phyloP scores from a whole-genome alignment of 1,140 invertebrate genomes.

The Maniola jurtina region DNA sequence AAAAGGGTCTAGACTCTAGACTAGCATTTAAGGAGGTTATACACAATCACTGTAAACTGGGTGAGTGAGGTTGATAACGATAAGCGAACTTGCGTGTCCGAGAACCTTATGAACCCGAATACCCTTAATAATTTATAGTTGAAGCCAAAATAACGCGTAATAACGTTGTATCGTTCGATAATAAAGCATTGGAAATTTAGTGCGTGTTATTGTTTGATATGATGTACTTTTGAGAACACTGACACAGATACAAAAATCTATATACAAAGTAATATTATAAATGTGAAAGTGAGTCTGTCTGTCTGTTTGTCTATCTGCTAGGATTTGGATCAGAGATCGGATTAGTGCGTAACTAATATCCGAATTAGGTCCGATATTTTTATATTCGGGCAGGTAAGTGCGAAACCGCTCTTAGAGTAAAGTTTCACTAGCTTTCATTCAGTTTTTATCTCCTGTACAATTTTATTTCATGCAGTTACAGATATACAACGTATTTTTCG shows the following conservation, averaged over 20 bases:
- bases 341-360: too few species aligned
- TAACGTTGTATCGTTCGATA: conserved; percentile 2
- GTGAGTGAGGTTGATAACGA: conserved; percentile 51
- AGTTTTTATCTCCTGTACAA: too few species aligned
- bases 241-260: neutral
- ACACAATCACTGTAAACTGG: conserved; percentile 28
- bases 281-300: too few species aligned
- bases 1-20: conserved; percentile 35
- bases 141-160: conserved; percentile 6
- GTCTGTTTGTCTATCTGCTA: too few species aligned
- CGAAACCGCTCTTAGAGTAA: too few species aligned
- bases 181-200: conserved; percentile 1
- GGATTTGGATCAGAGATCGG: too few species aligned
- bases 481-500: too few species aligned
- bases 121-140: conserved; percentile 47
- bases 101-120: conserved; percentile 66
- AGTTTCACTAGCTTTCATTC: too few species aligned
- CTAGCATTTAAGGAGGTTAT: conserved; percentile 18
- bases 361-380: too few species aligned
- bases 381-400: too few species aligned
- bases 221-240: neutral
- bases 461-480: too few species aligned
- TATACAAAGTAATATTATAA: too few species aligned
- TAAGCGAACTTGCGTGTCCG: conserved; percentile 57
- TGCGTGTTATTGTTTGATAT: neutral